These are phyloP conservation scores for Sitta europaea DNA, from an alignment of 2,113 vertebrate genomes.

Conservation along the genomic window DNA sequence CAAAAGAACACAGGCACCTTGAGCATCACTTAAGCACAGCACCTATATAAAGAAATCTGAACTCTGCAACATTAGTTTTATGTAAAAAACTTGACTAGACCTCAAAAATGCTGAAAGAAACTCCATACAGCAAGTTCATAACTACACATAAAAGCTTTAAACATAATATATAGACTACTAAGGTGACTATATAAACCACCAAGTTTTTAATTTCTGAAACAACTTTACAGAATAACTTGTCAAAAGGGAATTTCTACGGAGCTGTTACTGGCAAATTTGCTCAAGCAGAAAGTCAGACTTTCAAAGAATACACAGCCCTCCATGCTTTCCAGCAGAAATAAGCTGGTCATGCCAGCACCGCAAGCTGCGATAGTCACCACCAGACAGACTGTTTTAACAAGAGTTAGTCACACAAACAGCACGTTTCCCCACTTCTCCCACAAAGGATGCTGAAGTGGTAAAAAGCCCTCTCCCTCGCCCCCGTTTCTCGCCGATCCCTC, in stretches of 20 bases:
- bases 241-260: background rate
- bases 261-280: rapidly evolving
- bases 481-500: too few relatives aligned
- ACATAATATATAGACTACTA: background rate
- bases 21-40: background rate
- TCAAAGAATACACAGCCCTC: background rate
- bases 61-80: background rate
- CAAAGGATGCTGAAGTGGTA: background rate
- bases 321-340: background rate
- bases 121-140: background rate
- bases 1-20: background rate
- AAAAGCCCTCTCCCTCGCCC: background rate
- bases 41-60: background rate
- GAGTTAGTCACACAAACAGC: background rate
- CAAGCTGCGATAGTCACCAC: background rate
- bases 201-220: background rate
- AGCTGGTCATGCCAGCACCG: background rate
- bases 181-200: background rate
- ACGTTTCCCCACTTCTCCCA: background rate
- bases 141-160: background rate
- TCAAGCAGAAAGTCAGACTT: background rate
- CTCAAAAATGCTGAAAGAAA: background rate
- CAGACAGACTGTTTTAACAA: background rate
- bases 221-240: background rate
- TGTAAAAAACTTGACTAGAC: background rate